Evolutionary conservation across 2,888 invertebrate species (phyloP), one percentile per base, ranked within the genome.

Genomic region (Cyclophora albipunctata): DNA sequence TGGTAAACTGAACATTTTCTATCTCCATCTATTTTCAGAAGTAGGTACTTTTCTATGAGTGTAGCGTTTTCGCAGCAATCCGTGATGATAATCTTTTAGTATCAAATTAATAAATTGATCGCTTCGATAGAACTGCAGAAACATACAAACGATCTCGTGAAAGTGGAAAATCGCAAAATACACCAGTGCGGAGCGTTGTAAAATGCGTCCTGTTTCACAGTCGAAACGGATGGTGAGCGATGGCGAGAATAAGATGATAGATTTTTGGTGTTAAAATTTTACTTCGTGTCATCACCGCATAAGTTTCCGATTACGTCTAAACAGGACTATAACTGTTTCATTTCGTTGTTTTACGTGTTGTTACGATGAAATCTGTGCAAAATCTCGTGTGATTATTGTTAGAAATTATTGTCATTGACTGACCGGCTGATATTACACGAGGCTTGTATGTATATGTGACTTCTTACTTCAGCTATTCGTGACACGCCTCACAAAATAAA

Each of bases 21-120:
- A 90, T 90, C 91, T 90, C 91, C 91, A 90, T 91, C 91, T 91
- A 91, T 91, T 91, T 91, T 91, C 92, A 91, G 91, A 91, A 89
- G 85, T 90, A 91, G 91, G 91, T 91, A 91, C 91, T 91, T 91
- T 88, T 89, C 78, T 84, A 81, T 75, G 88, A 83, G 86, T 85
- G 83, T 88, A 87, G 89, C 88, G 88, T 89, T 88, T 89, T 89
- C 85, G 91, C 91, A 90, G 91, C 90, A 84, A 90, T 88, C 88
- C 90, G 91, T 90, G 90, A 90, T 90, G 90, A 83, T 90, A 90
- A 90, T 90, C 90, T 90, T 89, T 84, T 87, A 89, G 84, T 83
- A 78, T 84, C 84, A 80, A 78, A 84, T 85, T 89, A 85, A 78
- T 88, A 89, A 87, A 86, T 87, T 88, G 78, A 81, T 82, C 81